A percentile compares a stretch with the other conserved stretches of the same genome.
phyloP scores from a whole-genome alignment of 1,140 invertebrate species.

The Lasaia peninsularis region DNA sequence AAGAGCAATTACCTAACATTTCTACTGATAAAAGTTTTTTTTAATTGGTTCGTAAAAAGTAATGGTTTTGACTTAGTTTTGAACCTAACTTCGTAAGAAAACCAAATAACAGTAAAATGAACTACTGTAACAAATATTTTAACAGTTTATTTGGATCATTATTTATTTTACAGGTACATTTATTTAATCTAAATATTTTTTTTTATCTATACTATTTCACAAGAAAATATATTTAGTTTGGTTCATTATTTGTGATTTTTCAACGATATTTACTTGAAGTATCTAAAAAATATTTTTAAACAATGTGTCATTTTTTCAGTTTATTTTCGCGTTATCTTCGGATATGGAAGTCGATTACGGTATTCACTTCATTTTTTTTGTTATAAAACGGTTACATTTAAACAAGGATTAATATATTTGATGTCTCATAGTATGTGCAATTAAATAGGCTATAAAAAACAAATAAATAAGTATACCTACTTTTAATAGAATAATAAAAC shows the following conservation, averaged over 20 bases:
- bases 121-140: background rate
- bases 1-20: background rate
- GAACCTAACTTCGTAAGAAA: background rate
- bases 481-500: too few relatives aligned
- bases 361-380: background rate
- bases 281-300: too few relatives aligned
- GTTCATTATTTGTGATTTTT: too few relatives aligned
- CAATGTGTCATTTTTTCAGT: too few relatives aligned
- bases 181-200: too few relatives aligned
- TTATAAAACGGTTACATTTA: too few relatives aligned
- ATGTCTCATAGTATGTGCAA: too few relatives aligned
- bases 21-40: background rate
- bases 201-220: too few relatives aligned
- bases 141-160: background rate
- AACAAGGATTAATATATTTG: too few relatives aligned
- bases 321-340: background rate
- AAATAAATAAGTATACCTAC: too few relatives aligned
- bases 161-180: constrained; percentile 16
- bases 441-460: background rate
- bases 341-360: background rate
- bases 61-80: background rate
- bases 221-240: too few relatives aligned
- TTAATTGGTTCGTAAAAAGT: background rate
- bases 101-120: background rate
- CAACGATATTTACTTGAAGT: too few relatives aligned